Conservation (phyloP, 2,797 vertebrate genomes). For the Acanthornis magna region DNA sequence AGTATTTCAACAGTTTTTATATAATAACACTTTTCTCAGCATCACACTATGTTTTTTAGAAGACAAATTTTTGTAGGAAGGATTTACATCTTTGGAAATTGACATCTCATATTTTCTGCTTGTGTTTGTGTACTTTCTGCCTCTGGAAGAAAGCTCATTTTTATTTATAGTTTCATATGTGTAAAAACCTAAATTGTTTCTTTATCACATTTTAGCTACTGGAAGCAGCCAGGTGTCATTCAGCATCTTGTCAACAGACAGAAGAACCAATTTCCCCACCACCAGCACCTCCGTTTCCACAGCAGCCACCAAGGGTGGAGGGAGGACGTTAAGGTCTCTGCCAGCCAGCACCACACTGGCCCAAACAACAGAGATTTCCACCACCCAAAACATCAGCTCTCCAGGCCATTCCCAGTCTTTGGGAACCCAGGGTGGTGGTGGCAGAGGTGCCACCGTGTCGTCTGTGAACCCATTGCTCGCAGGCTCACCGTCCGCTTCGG, state of each 20-base stretch:
- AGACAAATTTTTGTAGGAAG: background rate
- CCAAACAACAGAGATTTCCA: slow-evolving; percentile 17
- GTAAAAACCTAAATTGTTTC: background rate
- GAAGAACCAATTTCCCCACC: background rate
- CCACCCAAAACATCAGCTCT: background rate
- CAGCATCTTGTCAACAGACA: slow-evolving; percentile 33
- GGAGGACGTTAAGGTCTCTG: slow-evolving; percentile 82
- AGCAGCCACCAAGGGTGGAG: slow-evolving; percentile 75
- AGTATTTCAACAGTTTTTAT: background rate
- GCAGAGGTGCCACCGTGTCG: background rate
- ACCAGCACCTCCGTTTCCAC: slow-evolving; percentile 74
- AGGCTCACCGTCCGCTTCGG: background rate
- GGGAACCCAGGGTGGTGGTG: background rate
- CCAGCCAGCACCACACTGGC: slow-evolving; percentile 63
- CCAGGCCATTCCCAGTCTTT: background rate
- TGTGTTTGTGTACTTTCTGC: background rate
- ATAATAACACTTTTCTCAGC: background rate
- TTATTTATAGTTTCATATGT: background rate
- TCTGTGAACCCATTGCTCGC: background rate
- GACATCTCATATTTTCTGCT: background rate
- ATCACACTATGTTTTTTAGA: background rate
- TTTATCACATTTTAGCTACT: slow-evolving; percentile 57
- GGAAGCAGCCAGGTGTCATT: background rate
- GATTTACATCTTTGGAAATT: background rate
- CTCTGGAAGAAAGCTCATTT: background rate